Evolutionary conservation across 2,888 invertebrate species (phyloP), one percentile per base, ranked within the genome.

Genomic region (Ditula angustiorana): DNA sequence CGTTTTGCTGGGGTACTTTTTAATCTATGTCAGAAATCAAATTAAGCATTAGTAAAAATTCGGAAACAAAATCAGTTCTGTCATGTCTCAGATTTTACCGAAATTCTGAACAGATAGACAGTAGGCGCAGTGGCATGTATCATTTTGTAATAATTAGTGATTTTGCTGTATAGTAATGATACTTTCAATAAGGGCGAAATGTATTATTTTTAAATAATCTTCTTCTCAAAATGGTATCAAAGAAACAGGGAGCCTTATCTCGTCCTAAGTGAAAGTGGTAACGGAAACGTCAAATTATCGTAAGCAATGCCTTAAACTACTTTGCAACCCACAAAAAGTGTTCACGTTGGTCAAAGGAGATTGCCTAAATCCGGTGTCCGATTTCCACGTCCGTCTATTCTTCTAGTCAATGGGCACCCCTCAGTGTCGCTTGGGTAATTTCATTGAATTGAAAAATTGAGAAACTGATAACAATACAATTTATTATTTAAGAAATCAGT

Each of bases 381-480:
- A 52, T 61, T 66, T 69, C 69, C 62, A 69, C 71, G 71, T 77
- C 78, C 79, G 77, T 41, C 72, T 67, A 78, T 79, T 79, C 65
- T 74, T 70, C 44, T 73, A 59, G 67, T 67, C 44, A 63, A 61
- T 62, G 59, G 62, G 62, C 69, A 67, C 63, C 66, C 62, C 66
- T 61, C 55, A 65, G 69, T 66, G 67, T 50, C 71, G 74, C 65
- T 72, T 59, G 53, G 37, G 58, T 59, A 53, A 49, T 23, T 58
- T 41, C 50, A 35, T 60, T 59, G 59, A 74, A 75, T 75, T 58
- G 65, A 70, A 61, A 49, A 59, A 67, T 75, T 71, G 68, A 63
- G 69, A 73, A 74, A 68, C 67, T 61, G 19, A 64, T 46, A 66
- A 70, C 57, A 71, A 72, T 63, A 13, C 44, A 24, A 55, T 24